These are phyloP conservation scores for Bostrychus sinensis DNA, from an alignment of 2,113 vertebrate species.

Conservation along the genomic window DNA sequence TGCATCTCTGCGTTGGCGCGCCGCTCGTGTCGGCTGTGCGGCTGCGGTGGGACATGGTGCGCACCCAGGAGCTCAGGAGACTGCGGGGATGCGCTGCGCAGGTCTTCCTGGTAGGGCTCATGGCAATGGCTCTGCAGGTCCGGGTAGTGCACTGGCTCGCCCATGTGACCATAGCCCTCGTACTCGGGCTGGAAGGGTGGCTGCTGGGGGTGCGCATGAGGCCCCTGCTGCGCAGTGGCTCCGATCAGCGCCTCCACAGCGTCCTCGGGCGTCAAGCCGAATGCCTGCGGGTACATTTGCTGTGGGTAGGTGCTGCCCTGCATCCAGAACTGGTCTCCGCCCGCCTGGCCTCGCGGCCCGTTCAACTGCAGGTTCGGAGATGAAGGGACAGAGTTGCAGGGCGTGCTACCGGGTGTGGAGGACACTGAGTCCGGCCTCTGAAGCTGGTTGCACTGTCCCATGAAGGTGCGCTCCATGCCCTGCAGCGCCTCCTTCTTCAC, in stretches of 20 bases:
- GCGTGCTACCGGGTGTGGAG: constrained; percentile 96
- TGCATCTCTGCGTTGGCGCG: constrained; percentile 76
- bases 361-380: constrained; percentile 93
- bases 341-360: constrained; percentile 91
- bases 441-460: constrained; percentile 91
- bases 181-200: constrained; percentile 84
- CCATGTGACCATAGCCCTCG: constrained; percentile 77
- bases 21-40: constrained; percentile 76
- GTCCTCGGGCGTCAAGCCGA: constrained; percentile 95
- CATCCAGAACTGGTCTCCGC: constrained; percentile 95
- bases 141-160: constrained; percentile 72
- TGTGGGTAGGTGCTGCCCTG: constrained; percentile 91
- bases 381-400: constrained; percentile 95
- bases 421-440: constrained; percentile 95
- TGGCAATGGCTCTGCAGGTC: constrained; percentile 83
- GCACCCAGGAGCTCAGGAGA: constrained; percentile 76
- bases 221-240: constrained; percentile 80
- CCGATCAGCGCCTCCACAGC: constrained; percentile 95
- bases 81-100: constrained; percentile 80
- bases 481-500: constrained; percentile 94
- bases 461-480: constrained; percentile 88
- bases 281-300: constrained; percentile 91
- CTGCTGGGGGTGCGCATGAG: constrained; percentile 80
- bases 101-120: constrained; percentile 81
- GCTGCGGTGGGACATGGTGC: constrained; percentile 84